Base-by-base conservation (phyloP, 2,113 vertebrate species). In the Myiopsitta monachus region DNA sequence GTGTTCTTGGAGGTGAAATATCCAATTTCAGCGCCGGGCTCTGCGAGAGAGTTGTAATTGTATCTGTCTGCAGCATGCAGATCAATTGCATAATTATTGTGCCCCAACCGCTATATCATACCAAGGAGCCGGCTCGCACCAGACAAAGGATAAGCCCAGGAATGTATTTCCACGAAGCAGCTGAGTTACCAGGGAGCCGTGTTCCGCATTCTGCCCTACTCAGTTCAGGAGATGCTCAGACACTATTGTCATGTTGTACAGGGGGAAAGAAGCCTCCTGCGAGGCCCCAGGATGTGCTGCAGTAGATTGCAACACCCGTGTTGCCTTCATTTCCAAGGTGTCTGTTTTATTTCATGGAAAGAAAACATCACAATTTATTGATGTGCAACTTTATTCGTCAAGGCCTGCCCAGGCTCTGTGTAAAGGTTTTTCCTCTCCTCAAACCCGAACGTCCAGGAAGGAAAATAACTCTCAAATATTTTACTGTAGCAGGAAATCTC, bases 1-100 rank as follows among this genome's bases (percentile, higher is more conserved):
- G 10, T 84, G 73, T 94, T 96, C 96, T 92, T 96, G 80, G 96
- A 95, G 95, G 92, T 94, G 88, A 95, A 96, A 90, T 96, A 95
- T 96, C 92, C 87, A 33, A 86, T 97, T 96, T 96, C 96, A 88
- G 13, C 68, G 80, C 77, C 0, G 3, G 83, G 88, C 88, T 88
- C 44, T 69, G 73, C 0, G 4, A 94, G 88, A 70, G 86, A 92
- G 79, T 74, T 96, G 86, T 92, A 94, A 96, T 86, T 95, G 77
- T 87, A 75, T 95, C 94, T 96, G 92, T 95, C 95, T 97, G 95
- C 86, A 87, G 77, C 88, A 84, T 12, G 27, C 90, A 87, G 95
- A 97, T 96, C 95, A 95, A 96, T 96, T 93, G 94, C 88, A 93
- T 87, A 95, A 96, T 92, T 92, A 85, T 88, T 91, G 74, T 68